Percentiles rank a stretch among this genome's conserved stretches.
phyloP scores from a whole-genome alignment of 1,140 invertebrate species.

The Listronotus oregonensis region DNA sequence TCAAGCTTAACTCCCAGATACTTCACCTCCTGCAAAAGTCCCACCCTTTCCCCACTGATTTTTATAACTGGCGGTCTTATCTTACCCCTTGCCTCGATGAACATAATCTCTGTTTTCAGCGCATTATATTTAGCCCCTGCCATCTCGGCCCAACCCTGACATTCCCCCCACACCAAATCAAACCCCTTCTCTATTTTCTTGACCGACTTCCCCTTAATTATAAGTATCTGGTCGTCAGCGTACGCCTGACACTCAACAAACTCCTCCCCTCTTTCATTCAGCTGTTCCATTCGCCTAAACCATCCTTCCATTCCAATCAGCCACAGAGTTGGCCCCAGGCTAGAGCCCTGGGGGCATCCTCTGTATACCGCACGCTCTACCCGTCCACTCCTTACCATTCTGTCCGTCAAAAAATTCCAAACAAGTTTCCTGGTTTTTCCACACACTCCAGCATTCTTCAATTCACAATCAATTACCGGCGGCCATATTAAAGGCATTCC shows the following conservation, averaged over 20 bases:
- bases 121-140: slow-evolving; percentile 29
- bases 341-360: slow-evolving; percentile 44
- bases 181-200: slow-evolving; percentile 27
- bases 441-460: background rate
- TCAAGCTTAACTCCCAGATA: slow-evolving; percentile 39
- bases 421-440: background rate
- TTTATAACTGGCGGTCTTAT: slow-evolving; percentile 33
- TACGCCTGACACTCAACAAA: slow-evolving; percentile 16
- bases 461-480: background rate
- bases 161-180: background rate
- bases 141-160: slow-evolving; percentile 4
- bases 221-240: slow-evolving; percentile 34
- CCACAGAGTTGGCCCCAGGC: slow-evolving; percentile 39
- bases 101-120: slow-evolving; percentile 37
- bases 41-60: slow-evolving; percentile 5
- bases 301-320: slow-evolving; percentile 37
- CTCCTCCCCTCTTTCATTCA: background rate
- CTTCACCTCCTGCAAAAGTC: slow-evolving; percentile 7
- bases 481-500: slow-evolving; percentile 34
- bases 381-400: slow-evolving; percentile 17
- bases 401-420: slow-evolving; percentile 19
- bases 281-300: slow-evolving; percentile 21
- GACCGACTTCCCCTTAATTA: slow-evolving; percentile 23
- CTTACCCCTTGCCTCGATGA: slow-evolving; percentile 1
- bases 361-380: background rate